Conservation (phyloP, 2,888 invertebrate species). For the Nineta flava region DNA sequence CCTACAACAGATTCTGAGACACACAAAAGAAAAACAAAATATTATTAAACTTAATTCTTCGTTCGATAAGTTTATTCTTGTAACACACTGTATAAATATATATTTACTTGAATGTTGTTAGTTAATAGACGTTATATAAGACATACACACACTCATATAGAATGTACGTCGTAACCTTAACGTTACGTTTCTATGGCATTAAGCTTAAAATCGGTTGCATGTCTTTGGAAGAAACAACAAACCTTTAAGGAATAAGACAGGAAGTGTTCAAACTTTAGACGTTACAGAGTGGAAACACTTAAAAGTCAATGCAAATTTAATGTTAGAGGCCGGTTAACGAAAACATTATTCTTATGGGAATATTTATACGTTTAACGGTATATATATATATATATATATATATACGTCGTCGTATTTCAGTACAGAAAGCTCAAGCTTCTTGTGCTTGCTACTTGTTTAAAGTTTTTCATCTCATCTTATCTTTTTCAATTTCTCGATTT, state of each 20-base stretch:
- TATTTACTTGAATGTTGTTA: no score
- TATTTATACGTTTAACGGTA: slow-evolving; percentile 4
- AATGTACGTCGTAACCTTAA: neutral
- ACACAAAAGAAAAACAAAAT: no score
- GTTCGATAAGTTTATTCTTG: no score
- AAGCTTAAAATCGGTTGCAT: slow-evolving; percentile 5
- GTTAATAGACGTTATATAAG: neutral
- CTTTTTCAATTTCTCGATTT: no score
- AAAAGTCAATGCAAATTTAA: slow-evolving; percentile 32
- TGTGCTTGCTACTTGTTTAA: no score
- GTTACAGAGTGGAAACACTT: slow-evolving; percentile 22
- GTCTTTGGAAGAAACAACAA: neutral
- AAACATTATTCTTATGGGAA: slow-evolving; percentile 6
- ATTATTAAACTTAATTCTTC: no score
- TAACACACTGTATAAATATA: no score
- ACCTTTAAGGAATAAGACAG: slow-evolving; percentile 9
- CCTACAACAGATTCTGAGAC: no score
- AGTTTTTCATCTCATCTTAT: no score
- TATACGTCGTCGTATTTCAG: no score
- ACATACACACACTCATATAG: neutral
- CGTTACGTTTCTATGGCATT: slow-evolving; percentile 3
- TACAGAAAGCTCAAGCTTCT: no score
- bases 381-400: no score
- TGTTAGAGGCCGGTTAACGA: slow-evolving; percentile 19
- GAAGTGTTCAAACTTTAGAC: slow-evolving; percentile 8